Evolutionary conservation across 2,113 vertebrate species (phyloP).

Genomic region (Prionailurus bengalensis): DNA sequence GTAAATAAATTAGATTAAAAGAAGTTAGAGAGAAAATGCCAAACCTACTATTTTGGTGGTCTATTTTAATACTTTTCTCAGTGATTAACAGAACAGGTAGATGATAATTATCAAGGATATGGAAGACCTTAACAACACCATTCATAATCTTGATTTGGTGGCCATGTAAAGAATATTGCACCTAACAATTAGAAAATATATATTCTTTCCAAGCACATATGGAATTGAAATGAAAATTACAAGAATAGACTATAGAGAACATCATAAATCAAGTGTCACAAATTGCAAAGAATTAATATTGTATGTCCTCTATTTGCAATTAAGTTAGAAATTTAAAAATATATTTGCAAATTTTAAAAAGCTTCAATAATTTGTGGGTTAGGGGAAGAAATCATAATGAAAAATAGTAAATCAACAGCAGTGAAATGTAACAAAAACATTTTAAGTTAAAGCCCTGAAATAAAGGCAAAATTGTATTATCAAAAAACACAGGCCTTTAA

Average conservation of each 20-base stretch:
- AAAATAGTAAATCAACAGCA: background rate
- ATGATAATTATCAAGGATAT: background rate
- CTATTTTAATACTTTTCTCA: background rate
- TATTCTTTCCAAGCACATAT: background rate
- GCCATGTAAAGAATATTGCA: background rate
- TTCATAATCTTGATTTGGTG: background rate
- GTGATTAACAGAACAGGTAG: background rate
- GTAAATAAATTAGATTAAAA: background rate
- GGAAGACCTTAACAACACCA: background rate
- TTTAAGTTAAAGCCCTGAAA: background rate
- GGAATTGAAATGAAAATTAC: background rate
- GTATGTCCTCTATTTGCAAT: background rate
- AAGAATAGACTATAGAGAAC: background rate
- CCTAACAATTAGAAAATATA: background rate
- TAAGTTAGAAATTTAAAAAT: background rate
- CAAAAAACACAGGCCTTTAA: background rate
- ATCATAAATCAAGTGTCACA: background rate
- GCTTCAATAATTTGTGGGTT: background rate
- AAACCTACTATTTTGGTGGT: background rate
- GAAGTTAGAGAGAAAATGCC: background rate
- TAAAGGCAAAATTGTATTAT: background rate
- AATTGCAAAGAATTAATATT: background rate
- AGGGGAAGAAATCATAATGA: background rate
- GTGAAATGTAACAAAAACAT: background rate
- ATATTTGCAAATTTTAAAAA: background rate